Evolutionary conservation across 2,888 invertebrate species (phyloP).

Genomic region (Xanthorhoe spadicearia): DNA sequence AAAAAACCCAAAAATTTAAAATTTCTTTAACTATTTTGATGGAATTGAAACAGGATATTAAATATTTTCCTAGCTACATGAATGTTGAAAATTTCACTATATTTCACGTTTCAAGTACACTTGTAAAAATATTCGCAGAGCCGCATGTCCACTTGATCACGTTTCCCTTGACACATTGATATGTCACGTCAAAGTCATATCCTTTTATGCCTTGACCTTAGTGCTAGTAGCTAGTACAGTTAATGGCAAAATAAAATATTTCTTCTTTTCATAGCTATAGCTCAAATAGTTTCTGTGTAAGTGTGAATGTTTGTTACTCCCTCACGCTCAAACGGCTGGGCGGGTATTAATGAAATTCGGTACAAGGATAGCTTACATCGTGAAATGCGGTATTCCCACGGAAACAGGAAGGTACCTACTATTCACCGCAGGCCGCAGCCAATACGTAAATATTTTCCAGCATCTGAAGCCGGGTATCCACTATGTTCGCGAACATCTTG

Average conservation of each 20-base stretch:
- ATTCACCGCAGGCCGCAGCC: too few species aligned
- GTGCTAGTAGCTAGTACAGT: constrained; percentile 41
- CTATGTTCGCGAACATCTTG: too few species aligned
- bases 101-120: constrained; percentile 38
- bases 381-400: too few species aligned
- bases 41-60: not conserved
- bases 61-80: not conserved
- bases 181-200: constrained; percentile 59
- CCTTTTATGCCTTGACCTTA: constrained; percentile 67
- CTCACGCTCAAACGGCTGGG: too few species aligned
- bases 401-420: too few species aligned
- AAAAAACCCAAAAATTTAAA: too few species aligned
- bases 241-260: constrained; percentile 32
- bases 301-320: too few species aligned
- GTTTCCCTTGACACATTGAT: constrained; percentile 65
- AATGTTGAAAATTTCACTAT: constrained; percentile 8
- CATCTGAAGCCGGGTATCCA: too few species aligned
- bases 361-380: too few species aligned
- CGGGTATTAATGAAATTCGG: too few species aligned
- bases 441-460: too few species aligned
- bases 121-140: constrained; percentile 45
- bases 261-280: not conserved
- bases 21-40: not conserved
- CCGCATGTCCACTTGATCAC: constrained; percentile 63
- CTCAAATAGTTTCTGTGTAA: too few species aligned